Conservation (phyloP, 2,797 vertebrate species). For the Nyctalus aviator region DNA sequence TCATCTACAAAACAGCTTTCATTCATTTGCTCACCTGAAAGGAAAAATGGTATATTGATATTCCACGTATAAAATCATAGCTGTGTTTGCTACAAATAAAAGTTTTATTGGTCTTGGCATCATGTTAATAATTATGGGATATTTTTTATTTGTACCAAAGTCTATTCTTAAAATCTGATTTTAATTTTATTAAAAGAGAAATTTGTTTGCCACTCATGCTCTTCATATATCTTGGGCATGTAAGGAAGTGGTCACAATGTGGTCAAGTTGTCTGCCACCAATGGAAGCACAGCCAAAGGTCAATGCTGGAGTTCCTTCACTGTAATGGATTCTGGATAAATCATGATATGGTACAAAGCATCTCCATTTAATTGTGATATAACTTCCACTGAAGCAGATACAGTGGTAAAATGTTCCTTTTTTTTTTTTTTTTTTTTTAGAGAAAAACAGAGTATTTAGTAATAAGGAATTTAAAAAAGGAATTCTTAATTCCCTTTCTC, state of each 20-base stretch:
- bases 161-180: not conserved
- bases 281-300: not conserved
- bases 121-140: not conserved
- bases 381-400: not conserved
- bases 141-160: not conserved
- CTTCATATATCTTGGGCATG: not conserved
- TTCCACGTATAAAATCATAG: not conserved
- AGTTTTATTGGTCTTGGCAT: not conserved
- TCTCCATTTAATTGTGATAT: not conserved
- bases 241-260: not conserved
- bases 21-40: slow-evolving; percentile 6
- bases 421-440: not conserved
- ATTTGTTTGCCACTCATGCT: not conserved
- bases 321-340: not conserved
- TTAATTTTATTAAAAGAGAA: slow-evolving; percentile 1
- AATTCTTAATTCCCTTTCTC: not conserved
- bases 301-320: not conserved
- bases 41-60: not conserved
- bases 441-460: not conserved
- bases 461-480: not conserved
- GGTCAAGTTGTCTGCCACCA: too few relatives aligned
- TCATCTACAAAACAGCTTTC: not conserved
- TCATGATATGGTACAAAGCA: not conserved
- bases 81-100: not conserved
- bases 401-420: not conserved